Evolutionary conservation across 2,888 invertebrate species (phyloP).

Genomic region (Amitus sp.): DNA sequence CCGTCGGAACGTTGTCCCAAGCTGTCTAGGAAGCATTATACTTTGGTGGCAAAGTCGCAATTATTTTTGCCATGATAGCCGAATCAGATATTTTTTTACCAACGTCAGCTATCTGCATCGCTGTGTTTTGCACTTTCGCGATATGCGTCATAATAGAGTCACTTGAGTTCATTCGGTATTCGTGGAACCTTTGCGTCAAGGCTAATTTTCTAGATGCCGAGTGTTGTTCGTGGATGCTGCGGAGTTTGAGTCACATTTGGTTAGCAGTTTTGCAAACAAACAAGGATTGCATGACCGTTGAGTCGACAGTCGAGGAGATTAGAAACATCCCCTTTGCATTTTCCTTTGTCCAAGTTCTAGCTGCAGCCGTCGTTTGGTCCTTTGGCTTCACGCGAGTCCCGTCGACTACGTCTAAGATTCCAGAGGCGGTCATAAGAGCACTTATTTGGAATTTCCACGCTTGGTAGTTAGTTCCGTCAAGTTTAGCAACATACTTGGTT

Average conservation of each 20-base stretch:
- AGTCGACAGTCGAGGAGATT: conserved; percentile 21
- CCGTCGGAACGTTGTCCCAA: too few species aligned
- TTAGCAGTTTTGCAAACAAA: conserved; percentile 37
- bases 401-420: conserved; percentile 4
- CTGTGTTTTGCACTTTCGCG: conserved; percentile 34
- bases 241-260: conserved; percentile 43
- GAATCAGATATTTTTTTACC: too few species aligned
- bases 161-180: conserved; percentile 28
- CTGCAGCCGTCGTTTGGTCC: neutral
- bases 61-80: too few species aligned
- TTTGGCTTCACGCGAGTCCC: conserved; percentile 3
- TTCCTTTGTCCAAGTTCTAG: conserved; percentile 31
- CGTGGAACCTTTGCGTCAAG: conserved; percentile 37
- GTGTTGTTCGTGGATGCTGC: conserved; percentile 43
- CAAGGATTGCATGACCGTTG: too few species aligned
- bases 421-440: conserved; percentile 9
- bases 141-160: conserved; percentile 36
- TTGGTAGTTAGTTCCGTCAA: conserved; percentile 25
- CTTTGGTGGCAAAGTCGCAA: too few species aligned
- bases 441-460: conserved; percentile 31
- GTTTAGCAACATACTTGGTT: conserved; percentile 7
- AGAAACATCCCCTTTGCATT: conserved; percentile 44
- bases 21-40: too few species aligned
- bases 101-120: too few species aligned
- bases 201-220: conserved; percentile 42